These are phyloP conservation scores for Philereme vetulata DNA, from an alignment of 2,888 invertebrate genomes.

Conservation along the genomic window DNA sequence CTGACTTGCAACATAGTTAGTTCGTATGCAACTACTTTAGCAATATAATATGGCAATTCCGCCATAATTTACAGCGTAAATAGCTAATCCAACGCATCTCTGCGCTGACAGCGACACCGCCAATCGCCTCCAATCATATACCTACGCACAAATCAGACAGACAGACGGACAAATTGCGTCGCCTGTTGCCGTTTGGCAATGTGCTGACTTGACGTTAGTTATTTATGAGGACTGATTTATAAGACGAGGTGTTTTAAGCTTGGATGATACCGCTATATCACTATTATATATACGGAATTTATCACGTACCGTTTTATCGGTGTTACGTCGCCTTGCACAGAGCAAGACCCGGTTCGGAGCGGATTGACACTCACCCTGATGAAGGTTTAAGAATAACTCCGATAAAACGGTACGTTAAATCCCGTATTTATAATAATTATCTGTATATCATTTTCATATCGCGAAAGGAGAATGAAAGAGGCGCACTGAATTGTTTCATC, in stretches of 20 bases:
- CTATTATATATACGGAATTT: too few species aligned
- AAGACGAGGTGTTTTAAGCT: neutral
- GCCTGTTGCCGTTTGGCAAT: conserved; percentile 36
- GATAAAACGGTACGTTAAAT: too few species aligned
- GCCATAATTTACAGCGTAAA: conserved; percentile 26
- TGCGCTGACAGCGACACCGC: conserved; percentile 29
- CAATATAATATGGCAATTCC: conserved; percentile 7
- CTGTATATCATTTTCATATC: too few species aligned
- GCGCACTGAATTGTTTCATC: too few species aligned
- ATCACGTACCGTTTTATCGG: too few species aligned
- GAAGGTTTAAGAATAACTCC: too few species aligned
- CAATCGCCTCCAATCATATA: conserved; percentile 33
- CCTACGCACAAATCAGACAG: conserved; percentile 38
- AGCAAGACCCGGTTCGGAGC: too few species aligned
- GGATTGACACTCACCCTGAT: too few species aligned
- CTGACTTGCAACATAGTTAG: too few species aligned
- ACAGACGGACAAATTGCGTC: conserved; percentile 40
- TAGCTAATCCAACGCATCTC: conserved; percentile 30
- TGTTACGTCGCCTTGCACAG: too few species aligned
- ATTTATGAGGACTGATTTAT: conserved; percentile 36
- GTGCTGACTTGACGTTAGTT: conserved; percentile 27
- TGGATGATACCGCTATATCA: neutral
- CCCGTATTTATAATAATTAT: too few species aligned
- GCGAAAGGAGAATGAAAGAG: too few species aligned
- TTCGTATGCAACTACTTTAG: neutral